A percentile compares a stretch with the other conserved stretches of the same genome.
These are phyloP conservation scores for Sarcophaga variegata DNA, from an alignment of 2,888 invertebrate genomes.

Conservation along the genomic window DNA sequence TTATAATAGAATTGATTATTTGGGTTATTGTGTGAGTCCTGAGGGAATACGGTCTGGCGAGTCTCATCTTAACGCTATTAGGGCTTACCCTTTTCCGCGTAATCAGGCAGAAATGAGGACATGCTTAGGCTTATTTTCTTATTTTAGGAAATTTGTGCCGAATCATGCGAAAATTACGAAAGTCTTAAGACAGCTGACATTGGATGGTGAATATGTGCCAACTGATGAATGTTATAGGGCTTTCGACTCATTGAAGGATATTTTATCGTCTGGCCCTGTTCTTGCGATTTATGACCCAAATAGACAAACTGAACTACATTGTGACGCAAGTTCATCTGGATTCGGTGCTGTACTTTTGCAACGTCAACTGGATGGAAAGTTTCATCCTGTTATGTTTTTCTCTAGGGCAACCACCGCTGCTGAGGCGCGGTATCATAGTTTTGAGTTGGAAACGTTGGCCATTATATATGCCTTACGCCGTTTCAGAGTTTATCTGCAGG, in stretches of 20 bases:
- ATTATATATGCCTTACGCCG: conserved; percentile 48
- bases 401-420: background rate
- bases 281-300: background rate
- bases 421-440: conserved; percentile 38
- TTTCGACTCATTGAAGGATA: conserved; percentile 44
- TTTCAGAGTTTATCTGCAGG: conserved; percentile 39
- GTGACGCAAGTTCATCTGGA: conserved; percentile 48
- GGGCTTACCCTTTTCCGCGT: conserved; percentile 27
- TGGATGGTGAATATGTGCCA: conserved; percentile 19
- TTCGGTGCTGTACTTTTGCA: conserved; percentile 47
- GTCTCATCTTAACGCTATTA: conserved; percentile 48
- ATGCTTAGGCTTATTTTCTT: no score
- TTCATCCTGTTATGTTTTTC: background rate
- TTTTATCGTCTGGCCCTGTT: conserved; percentile 54
- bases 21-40: conserved; percentile 30
- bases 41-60: conserved; percentile 51
- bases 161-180: conserved; percentile 9
- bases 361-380: conserved; percentile 25
- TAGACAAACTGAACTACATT: conserved; percentile 17
- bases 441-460: conserved; percentile 48
- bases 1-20: background rate
- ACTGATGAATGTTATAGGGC: conserved; percentile 19
- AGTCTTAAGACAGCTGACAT: background rate
- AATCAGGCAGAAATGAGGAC: background rate
- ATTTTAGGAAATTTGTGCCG: conserved; percentile 20